Conservation (phyloP, 1,140 invertebrate species). For the Drosophila pruinosa region DNA sequence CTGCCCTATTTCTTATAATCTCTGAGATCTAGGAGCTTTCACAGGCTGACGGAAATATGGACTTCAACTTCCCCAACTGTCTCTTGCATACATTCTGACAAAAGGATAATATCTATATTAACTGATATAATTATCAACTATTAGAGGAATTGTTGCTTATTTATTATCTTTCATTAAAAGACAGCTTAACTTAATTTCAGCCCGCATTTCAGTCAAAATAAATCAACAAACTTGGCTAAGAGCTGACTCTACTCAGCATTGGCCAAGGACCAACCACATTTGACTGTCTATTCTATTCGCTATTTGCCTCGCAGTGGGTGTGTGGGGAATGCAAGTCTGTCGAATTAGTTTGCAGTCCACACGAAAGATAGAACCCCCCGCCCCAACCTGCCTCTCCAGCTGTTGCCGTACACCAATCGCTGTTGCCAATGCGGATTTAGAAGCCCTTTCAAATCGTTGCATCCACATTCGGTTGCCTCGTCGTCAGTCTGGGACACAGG, state of each 20-base stretch:
- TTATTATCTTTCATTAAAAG: too few species aligned
- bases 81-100: too few species aligned
- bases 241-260: not conserved
- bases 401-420: slow-evolving; percentile 68
- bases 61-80: too few species aligned
- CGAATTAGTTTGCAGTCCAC: slow-evolving; percentile 43
- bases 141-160: too few species aligned
- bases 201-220: too few species aligned
- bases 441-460: slow-evolving; percentile 77
- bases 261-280: slow-evolving; percentile 34
- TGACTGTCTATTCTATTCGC: slow-evolving; percentile 36
- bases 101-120: too few species aligned
- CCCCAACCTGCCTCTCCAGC: not conserved
- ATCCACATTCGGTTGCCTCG: slow-evolving; percentile 55
- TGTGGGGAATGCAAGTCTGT: slow-evolving; percentile 40
- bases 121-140: too few species aligned
- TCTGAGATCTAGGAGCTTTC: too few species aligned
- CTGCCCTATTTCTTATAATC: too few species aligned
- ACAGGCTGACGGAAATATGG: too few species aligned
- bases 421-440: slow-evolving; percentile 62
- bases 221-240: not conserved
- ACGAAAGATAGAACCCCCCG: slow-evolving; percentile 20
- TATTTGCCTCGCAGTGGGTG: slow-evolving; percentile 4
- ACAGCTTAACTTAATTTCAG: too few species aligned
- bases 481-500: slow-evolving; percentile 14